Conservation (phyloP, 2,888 invertebrate genomes). For the Himalopsyche tibetana region DNA sequence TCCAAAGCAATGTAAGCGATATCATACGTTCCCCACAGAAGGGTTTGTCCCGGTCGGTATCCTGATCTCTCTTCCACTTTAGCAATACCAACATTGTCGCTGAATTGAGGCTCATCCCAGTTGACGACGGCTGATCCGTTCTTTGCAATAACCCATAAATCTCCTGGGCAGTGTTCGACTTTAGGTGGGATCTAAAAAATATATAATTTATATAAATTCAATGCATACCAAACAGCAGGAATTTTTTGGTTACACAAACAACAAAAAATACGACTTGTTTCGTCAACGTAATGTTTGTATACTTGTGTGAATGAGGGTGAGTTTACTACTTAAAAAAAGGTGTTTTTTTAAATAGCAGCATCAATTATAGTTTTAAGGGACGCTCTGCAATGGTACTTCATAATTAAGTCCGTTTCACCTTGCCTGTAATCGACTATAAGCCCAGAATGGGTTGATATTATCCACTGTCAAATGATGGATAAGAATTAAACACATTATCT, state of each 20-base stretch:
- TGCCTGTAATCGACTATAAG: no score
- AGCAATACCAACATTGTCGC: slow-evolving; percentile 90
- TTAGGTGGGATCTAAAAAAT: slow-evolving; percentile 83
- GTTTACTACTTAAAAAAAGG: neutral
- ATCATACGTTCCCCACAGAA: slow-evolving; percentile 94
- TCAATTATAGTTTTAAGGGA: no score
- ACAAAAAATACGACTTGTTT: neutral
- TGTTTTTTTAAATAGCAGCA: no score
- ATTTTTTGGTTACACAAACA: no score
- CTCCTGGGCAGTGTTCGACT: slow-evolving; percentile 94
- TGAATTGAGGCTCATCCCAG: slow-evolving; percentile 95
- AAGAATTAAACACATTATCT: no score
- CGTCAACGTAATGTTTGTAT: neutral
- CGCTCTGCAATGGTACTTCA: no score
- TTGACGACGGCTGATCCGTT: slow-evolving; percentile 93
- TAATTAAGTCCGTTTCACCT: no score
- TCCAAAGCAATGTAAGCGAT: slow-evolving; percentile 96
- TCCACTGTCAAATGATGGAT: no score
- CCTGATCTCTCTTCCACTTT: slow-evolving; percentile 90
- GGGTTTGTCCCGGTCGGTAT: slow-evolving; percentile 90
- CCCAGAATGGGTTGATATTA: no score
- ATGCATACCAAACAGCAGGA: no score
- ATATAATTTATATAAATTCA: no score
- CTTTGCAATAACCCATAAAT: slow-evolving; percentile 94
- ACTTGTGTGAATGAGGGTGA: neutral